Evolutionary conservation across 2,888 invertebrate species (phyloP).

Genomic region (Dynastes hyllus): DNA sequence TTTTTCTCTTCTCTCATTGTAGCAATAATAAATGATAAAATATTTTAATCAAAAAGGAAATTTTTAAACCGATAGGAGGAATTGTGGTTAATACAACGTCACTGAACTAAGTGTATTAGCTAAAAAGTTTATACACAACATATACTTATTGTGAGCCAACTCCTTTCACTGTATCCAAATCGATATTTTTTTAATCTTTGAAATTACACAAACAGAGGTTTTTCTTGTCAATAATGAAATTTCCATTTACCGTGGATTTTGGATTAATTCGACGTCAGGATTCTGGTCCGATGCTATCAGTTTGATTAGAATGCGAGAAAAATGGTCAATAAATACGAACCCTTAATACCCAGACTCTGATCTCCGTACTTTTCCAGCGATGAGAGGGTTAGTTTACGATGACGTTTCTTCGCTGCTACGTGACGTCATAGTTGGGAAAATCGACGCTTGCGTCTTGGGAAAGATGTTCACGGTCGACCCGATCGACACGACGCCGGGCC

Average conservation of each 20-base stretch:
- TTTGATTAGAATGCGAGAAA: slow-evolving; percentile 36
- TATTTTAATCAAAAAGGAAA: too few relatives aligned
- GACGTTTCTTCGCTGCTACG: slow-evolving; percentile 60
- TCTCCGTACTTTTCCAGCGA: slow-evolving; percentile 32
- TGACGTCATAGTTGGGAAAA: slow-evolving; percentile 62
- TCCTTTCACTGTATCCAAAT: slow-evolving; percentile 3
- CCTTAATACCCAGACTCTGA: slow-evolving; percentile 51
- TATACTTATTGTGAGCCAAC: too few relatives aligned
- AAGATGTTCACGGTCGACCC: slow-evolving; percentile 65
- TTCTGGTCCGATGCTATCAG: slow-evolving; percentile 18
- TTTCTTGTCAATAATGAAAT: slow-evolving; percentile 27
- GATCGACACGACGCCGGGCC: slow-evolving; percentile 65
- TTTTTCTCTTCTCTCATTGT: too few relatives aligned
- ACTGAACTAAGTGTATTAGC: too few relatives aligned
- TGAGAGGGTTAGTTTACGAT: slow-evolving; percentile 59
- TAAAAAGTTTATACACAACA: too few relatives aligned
- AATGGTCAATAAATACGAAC: slow-evolving; percentile 34
- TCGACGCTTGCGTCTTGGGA: slow-evolving; percentile 63
- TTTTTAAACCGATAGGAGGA: too few relatives aligned
- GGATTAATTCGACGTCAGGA: slow-evolving; percentile 15
- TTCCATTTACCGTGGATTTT: not conserved
- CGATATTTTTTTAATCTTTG: slow-evolving; percentile 46
- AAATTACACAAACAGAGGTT: slow-evolving; percentile 46
- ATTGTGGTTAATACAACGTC: too few relatives aligned
- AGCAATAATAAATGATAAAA: too few relatives aligned